These are phyloP conservation scores for Chaunax sp. DNA, from an alignment of 2,797 vertebrate species.

Conservation along the genomic window DNA sequence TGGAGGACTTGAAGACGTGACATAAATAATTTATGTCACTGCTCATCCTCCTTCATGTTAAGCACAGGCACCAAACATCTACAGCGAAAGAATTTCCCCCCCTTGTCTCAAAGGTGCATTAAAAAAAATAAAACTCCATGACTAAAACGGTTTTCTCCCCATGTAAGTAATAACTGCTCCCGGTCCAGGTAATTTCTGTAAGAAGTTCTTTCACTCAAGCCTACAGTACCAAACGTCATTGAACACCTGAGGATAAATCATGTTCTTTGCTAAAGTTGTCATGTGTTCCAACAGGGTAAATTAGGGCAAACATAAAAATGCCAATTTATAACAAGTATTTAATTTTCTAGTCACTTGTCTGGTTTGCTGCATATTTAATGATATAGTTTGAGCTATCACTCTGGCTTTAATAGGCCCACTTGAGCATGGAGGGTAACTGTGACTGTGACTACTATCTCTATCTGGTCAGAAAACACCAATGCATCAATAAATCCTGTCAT, in stretches of 20 bases:
- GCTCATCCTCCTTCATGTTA: slow-evolving; percentile 29
- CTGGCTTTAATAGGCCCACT: slow-evolving; percentile 9
- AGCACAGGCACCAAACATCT: neutral
- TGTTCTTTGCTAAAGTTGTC: too few species aligned
- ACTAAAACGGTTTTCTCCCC: neutral
- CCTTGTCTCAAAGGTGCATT: neutral
- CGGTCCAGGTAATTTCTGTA: too few species aligned
- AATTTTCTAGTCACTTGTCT: neutral
- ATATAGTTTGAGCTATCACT: slow-evolving; percentile 1
- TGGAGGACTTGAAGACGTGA: slow-evolving; percentile 32
- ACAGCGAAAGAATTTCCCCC: neutral
- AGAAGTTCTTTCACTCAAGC: too few species aligned
- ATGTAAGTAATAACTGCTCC: too few species aligned
- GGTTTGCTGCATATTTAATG: neutral
- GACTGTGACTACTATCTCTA: slow-evolving; percentile 22
- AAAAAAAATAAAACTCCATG: neutral
- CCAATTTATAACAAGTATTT: neutral
- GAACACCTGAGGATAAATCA: neutral
- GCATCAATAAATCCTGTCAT: slow-evolving; percentile 49
- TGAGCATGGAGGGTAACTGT: slow-evolving; percentile 11
- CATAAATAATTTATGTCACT: slow-evolving; percentile 49
- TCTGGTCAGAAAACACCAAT: slow-evolving; percentile 37
- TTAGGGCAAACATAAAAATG: neutral
- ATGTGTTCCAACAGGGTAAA: too few species aligned
- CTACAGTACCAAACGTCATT: too few species aligned